These are phyloP conservation scores for Alouatta caraya DNA, from an alignment of 2,797 vertebrate species.

Conservation along the genomic window DNA sequence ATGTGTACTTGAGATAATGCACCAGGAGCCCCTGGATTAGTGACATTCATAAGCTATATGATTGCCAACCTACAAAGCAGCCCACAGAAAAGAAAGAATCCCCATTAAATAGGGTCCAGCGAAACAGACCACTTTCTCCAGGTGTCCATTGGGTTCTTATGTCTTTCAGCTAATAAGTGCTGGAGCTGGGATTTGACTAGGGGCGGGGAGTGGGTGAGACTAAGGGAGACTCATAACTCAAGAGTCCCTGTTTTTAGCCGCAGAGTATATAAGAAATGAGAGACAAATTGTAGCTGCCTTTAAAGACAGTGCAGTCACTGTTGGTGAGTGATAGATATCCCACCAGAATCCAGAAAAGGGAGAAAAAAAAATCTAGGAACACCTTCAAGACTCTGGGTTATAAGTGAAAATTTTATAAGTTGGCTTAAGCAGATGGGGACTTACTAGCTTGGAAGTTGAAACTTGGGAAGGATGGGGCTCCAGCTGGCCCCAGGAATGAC, in stretches of 20 bases:
- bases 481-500: not conserved
- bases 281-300: not conserved
- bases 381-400: not conserved
- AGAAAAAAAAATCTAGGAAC: not conserved
- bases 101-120: not conserved
- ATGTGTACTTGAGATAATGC: not conserved
- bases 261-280: not conserved
- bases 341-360: not conserved
- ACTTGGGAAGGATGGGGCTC: not conserved
- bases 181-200: not conserved
- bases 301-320: not conserved
- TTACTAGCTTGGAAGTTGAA: not conserved
- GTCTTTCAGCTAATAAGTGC: not conserved
- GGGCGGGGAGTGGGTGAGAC: not conserved
- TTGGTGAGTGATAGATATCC: not conserved
- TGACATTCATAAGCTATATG: not conserved
- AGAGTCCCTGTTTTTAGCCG: not conserved
- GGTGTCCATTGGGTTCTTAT: not conserved
- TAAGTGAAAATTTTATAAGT: not conserved
- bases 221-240: not conserved
- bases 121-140: not conserved
- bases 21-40: not conserved
- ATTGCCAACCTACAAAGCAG: not conserved
- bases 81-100: not conserved
- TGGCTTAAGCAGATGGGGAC: not conserved